Evolutionary conservation across 2,797 vertebrate genomes (phyloP), one percentile per base, ranked within the genome.

Genomic region (Geotrypetes seraphini): DNA sequence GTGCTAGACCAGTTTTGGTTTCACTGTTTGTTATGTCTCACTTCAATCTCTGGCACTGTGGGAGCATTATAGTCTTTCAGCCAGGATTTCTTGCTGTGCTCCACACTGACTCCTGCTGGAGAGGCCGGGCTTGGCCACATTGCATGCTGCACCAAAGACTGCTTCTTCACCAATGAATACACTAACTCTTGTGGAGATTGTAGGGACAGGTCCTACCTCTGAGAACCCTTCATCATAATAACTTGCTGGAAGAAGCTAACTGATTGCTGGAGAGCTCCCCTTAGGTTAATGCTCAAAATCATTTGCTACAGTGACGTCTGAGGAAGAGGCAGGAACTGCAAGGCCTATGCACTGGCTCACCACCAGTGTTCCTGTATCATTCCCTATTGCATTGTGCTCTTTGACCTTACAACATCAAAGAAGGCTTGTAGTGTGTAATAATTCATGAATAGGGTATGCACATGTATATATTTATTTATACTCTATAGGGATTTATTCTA

Each of bases 51-150:
- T n/a, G n/a, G n/a, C n/a, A n/a, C n/a, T n/a, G n/a, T n/a, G n/a
- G n/a, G n/a, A n/a, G n/a, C n/a, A 31, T 12, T 16, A 29, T 23
- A 49, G 41, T 47, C 17, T 53, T 31, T 46, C 7, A 1, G 21
- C 36, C 33, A 19, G 9, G 2, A 11, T 37, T 27, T 22, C 3
- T 3, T 4, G 18, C 24, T n/a, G 19, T 19, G 17, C n/a, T 17
- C 3, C 9, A 40, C 19, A 3, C 10, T 14, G 29, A 30, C 14
- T 19, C 30, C 36, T 1, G 33, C 31, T 36, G 32, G 11, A 9
- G 16, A 1, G 25, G 14, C n/a, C 9, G 3, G 22, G 1, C 7
- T 11, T 6, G 2, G 11, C 2, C 28, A 5, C 1, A n/a, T n/a
- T n/a, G n/a, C n/a, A n/a, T n/a, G 7, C 3, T 4, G 10, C 24